Evolutionary conservation across 2,888 invertebrate genomes (phyloP), one percentile per base, ranked within the genome.

Genomic region (Drosophila cognata): DNA sequence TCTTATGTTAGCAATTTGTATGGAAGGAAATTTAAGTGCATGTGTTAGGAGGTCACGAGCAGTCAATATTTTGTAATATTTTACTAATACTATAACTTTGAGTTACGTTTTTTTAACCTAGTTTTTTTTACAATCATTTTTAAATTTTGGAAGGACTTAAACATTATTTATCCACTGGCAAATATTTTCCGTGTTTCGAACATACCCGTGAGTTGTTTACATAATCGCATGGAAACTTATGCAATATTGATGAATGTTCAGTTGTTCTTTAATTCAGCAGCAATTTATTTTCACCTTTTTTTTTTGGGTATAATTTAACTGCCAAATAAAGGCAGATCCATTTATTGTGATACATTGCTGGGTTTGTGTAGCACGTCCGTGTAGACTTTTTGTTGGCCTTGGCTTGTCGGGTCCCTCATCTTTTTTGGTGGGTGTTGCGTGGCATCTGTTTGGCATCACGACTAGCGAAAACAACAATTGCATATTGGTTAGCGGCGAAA

Each of bases 401-500:
- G 71, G 7, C 16, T 36, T 57, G 35, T 18, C 21, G 21, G 13
- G 4, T 0, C 21, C 6, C 13, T 21, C 18, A 6, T 36, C 18
- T 8, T 29, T 28, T n/a, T 11, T 28, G 16, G 53, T 25, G 46
- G 29, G 67, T 55, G 38, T 28, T 55, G 56, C 36, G 41, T 58
- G 61, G 74, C 61, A 66, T 18, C 61, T 65, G 73, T 13, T 43
- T 51, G 48, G 60, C 62, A 59, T 31, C 52, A 46, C 25, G 35
- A 48, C 59, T 41, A 43, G 60, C 28, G 48, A 18, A 38, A 50
- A 66, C 60, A 62, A 68, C 75, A 75, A 72, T 82, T 85, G 81
- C 83, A 81, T 82, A 82, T 81, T 81, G 81, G 86, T 83, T 85
- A 64, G 80, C 33, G 53, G 59, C 76, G 38, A 48, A 46, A 69